Evolutionary conservation across 2,888 invertebrate species (phyloP).

Genomic region (Arrhopalites spinosus): DNA sequence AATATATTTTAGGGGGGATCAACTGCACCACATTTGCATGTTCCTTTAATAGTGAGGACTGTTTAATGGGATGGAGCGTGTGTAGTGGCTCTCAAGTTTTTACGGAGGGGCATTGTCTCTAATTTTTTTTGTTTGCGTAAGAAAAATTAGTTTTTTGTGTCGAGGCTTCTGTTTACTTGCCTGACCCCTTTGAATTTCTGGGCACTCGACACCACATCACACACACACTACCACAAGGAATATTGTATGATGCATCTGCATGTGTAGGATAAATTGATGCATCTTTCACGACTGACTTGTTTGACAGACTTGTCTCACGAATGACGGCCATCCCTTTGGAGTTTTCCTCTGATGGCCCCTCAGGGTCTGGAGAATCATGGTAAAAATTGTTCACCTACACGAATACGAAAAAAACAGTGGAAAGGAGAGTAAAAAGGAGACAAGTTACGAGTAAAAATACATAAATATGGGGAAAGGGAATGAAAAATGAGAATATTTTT

Average conservation of each 20-base stretch:
- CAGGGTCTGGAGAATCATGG: not conserved
- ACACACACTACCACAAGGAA: too few relatives aligned
- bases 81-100: not conserved
- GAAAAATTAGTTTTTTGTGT: not conserved
- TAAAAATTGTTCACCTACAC: not conserved
- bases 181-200: too few relatives aligned
- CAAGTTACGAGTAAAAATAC: not conserved
- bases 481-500: not conserved
- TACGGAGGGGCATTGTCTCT: not conserved
- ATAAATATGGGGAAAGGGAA: not conserved
- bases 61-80: not conserved
- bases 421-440: not conserved
- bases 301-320: constrained; percentile 31
- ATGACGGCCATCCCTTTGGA: constrained; percentile 13
- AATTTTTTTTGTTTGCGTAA: not conserved
- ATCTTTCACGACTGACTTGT: constrained; percentile 19
- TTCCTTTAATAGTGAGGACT: not conserved
- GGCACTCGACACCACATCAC: too few relatives aligned
- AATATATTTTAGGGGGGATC: not conserved
- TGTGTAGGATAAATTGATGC: constrained; percentile 13
- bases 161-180: not conserved
- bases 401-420: not conserved
- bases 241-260: not conserved
- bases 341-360: not conserved
- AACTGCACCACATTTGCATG: not conserved